Evolutionary conservation across 2,797 vertebrate species (phyloP), one percentile per base, ranked within the genome.

Genomic region (Sebastes nivosus): DNA sequence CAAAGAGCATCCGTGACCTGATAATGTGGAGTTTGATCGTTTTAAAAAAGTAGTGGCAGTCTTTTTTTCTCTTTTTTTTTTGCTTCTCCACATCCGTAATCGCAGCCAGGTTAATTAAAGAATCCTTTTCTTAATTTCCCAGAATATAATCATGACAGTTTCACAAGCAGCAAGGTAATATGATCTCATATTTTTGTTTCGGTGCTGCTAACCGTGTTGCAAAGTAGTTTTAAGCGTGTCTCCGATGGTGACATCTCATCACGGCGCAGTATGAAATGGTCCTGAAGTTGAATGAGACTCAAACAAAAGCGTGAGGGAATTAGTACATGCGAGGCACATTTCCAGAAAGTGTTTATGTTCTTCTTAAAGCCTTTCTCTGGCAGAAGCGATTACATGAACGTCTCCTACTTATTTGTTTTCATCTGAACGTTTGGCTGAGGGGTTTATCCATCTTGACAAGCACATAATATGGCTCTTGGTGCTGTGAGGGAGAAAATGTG

Each of bases 301-400:
- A 93, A 91, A 96, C 94, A 95, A 95, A 95, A 94, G 94, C 94
- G 83, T 88, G 85, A 92, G 93, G 95, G 93, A 94, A 95, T 95
- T 95, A 96, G 92, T 83, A 90, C 91, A 93, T 89, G 91, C 93
- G 85, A 95, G 94, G 94, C 94, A 95, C 91, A 93, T 93, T 93
- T 95, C 94, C 95, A 94, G 94, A 92, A 94, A 95, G 93, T 95
- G 93, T 95, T 95, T 95, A 94, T 92, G 93, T 93, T 95, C 94
- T 88, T 95, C 94, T 93, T 95, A 95, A 96, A 95, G 94, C 95
- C 93, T 95, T 94, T 95, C 93, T 94, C 95, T 95, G 95, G 95
- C 94, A 94, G 95, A 95, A 95, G 94, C 94, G 94, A 96, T 96
- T 95, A 96, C 95, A 95, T 91, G 93, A 95, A 95, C 90, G 94